Percentiles rank a stretch among this genome's conserved stretches.
Conservation (phyloP, 2,113 vertebrate species). For the Cepphus grylle region DNA sequence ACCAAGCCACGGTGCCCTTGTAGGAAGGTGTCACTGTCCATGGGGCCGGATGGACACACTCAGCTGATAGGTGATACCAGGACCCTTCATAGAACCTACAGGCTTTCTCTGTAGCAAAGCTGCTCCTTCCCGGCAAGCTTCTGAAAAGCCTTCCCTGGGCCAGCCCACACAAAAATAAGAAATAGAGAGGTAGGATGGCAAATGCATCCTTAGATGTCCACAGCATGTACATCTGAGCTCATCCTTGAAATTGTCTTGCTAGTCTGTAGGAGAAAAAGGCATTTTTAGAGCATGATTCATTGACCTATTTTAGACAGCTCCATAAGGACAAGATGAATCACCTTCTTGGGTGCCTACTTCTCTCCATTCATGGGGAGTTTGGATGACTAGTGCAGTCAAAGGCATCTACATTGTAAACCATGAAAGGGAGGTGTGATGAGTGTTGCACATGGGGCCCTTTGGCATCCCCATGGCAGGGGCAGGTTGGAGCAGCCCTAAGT, state of each 20-base stretch:
- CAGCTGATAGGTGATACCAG: background rate
- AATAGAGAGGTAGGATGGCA: background rate
- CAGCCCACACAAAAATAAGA: background rate
- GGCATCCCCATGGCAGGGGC: background rate
- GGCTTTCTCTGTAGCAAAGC: background rate
- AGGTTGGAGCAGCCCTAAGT: background rate
- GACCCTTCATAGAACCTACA: background rate
- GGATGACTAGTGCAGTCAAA: background rate
- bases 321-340: constrained; percentile 23
- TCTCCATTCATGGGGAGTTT: background rate
- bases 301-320: constrained; percentile 31
- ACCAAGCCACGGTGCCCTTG: accelerated
- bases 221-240: background rate
- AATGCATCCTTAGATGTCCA: background rate
- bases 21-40: background rate
- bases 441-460: no score
- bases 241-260: background rate
- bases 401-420: background rate
- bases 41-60: background rate
- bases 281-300: constrained; percentile 30
- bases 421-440: background rate
- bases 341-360: background rate
- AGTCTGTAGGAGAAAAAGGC: background rate
- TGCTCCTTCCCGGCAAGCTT: background rate
- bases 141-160: background rate